Evolutionary conservation across 1,140 invertebrate genomes (phyloP), one percentile per base, ranked within the genome.

Genomic region (Pogonus chalceus): DNA sequence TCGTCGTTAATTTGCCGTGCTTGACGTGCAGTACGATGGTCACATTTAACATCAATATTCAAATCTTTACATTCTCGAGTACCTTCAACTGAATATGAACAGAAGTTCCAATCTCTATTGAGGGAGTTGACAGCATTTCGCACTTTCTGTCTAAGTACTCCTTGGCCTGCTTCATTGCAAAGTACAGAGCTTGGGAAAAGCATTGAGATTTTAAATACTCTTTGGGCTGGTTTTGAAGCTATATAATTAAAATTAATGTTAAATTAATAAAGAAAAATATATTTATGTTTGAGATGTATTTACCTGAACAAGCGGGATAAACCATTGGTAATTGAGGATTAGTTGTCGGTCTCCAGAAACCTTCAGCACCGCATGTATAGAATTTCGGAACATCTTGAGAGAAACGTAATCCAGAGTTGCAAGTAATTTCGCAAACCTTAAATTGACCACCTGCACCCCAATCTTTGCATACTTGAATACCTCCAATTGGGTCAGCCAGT

Each of bases 371-470:
- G 68, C 94, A 97, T 3, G 92, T 94, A 65, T 96, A 97, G 74
- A 96, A 97, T 60, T 90, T 88, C 0, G 93, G 91, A 24, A 96
- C 87, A 46, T 81, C 79, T 68, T 93, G 87, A 1, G 92, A 92
- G 72, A 97, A 97, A 59, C 88, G 79, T 1, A 92, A 73, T 12
- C 91, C 91, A 35, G 82, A 65, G 59, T 92, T 88, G 63, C 94
- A 96, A 52, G 82, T 74, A 53, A 96, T 93, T 65, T 90, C 91
- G 70, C 86, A 96, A 24, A 87, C 88, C 70, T 93, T 92, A 72
- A 94, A 96, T 65, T 93, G 89, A n/a, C 91, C 88, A 43, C 90
- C 90, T 1, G 92, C 90, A 47, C 94, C 94, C 94, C 94, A 97
- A 60, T 93, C 90, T 61, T 92, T 90, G 68, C 94, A 97, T 2